Percentiles rank a stretch among this genome's conserved stretches.
These are phyloP conservation scores for Didymodactylos carnosus DNA, from an alignment of 2,888 invertebrate species.

Conservation along the genomic window DNA sequence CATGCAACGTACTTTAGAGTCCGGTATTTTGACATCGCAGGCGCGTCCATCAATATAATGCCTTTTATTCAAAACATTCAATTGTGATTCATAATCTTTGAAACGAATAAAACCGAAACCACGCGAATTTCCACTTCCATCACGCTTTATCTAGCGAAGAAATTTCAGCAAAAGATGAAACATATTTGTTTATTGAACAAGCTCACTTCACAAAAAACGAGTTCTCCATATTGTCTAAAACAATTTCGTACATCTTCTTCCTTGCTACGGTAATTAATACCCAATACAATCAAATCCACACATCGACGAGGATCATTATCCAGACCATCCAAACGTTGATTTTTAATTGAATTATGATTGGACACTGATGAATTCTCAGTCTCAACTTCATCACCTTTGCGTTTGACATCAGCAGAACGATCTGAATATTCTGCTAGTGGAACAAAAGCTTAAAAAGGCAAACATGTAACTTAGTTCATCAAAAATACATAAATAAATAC, in stretches of 20 bases:
- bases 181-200: background rate
- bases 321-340: background rate
- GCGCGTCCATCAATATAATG: conserved; percentile 92
- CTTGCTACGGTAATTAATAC: conserved; percentile 87
- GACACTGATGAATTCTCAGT: background rate
- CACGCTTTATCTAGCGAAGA: conserved; percentile 53
- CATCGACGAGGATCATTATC: background rate
- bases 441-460: too few relatives aligned
- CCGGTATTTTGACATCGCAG: conserved; percentile 95
- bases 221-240: conserved; percentile 90
- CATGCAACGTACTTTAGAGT: conserved; percentile 69
- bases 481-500: too few relatives aligned
- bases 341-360: background rate
- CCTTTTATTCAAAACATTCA: conserved; percentile 70
- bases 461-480: too few relatives aligned
- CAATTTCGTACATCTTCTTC: conserved; percentile 85
- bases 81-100: conserved; percentile 78
- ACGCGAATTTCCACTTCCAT: conserved; percentile 78
- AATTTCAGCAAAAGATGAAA: background rate
- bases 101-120: conserved; percentile 97
- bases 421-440: background rate
- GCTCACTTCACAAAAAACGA: conserved; percentile 49
- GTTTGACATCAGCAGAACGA: background rate
- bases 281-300: conserved; percentile 76
- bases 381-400: background rate